Evolutionary conservation across 2,113 vertebrate genomes (phyloP), one percentile per base, ranked within the genome.

Genomic region (Ranitomeya imitator): DNA sequence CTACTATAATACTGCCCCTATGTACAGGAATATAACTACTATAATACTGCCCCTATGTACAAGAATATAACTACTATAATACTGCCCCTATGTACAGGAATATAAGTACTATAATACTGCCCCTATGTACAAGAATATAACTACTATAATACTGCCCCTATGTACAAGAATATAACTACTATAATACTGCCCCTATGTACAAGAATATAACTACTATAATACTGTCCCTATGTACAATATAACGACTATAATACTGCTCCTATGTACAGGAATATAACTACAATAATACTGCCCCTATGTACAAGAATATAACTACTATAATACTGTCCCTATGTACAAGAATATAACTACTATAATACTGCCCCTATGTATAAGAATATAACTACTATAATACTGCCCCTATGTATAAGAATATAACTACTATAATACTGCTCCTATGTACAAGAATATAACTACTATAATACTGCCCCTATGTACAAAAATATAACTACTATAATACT

Each of bases 401-500:
- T 45, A 45, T 45, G 37, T 45, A 3, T 3, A 45, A 45, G 3
- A 45, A 45, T 45, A 45, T 45, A 45, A 45, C 37, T 45, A 5
- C 37, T 45, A 45, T 45, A 45, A 45, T 45, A 45, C 37, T 45
- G 37, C 37, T 3, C 37, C 37, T 45, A 45, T 45, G 37, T 5
- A 45, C 37, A 45, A 45, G 37, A 45, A 45, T 45, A 45, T 57
- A 57, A 6, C 37, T 45, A 45, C 5, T 45, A 45, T 45, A 45
- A 45, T 5, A 63, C 18, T 63, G 21, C 63, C 21, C 63, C 19
- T n/a, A 65, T 65, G 14, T 69, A 69, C 65, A 69, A 69, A 11
- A 69, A 69, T 69, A 69, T 69, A 69, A 69, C n/a, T 69, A 26
- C 65, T 69, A 69, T 69, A 69, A 69, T 69, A 69, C 65, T 26